Percentiles rank a stretch among this genome's conserved stretches.
These are phyloP conservation scores for Lithobates pipiens DNA, from an alignment of 2,797 vertebrate genomes.

Conservation along the genomic window DNA sequence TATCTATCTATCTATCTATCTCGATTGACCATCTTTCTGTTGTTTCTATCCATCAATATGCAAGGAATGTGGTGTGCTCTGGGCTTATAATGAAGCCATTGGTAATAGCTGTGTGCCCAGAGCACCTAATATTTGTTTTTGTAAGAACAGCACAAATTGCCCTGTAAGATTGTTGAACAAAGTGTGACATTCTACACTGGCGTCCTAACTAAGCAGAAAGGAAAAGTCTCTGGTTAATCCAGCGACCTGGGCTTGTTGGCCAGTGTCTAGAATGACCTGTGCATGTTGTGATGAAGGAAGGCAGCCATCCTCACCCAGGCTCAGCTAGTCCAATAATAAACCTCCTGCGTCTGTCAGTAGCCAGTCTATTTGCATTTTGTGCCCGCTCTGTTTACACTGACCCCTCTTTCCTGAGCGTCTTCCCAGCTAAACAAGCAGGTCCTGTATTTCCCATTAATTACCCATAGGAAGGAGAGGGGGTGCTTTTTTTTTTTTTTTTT, in stretches of 20 bases:
- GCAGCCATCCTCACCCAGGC: constrained; percentile 50
- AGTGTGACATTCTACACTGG: constrained; percentile 48
- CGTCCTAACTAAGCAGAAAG: constrained; percentile 18
- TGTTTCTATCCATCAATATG: background rate
- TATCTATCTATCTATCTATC: background rate
- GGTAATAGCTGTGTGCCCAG: constrained; percentile 28
- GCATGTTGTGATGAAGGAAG: constrained; percentile 59
- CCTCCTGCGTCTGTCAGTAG: constrained; percentile 77
- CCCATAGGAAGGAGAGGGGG: constrained; percentile 45
- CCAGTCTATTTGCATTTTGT: constrained; percentile 76
- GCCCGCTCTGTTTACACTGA: constrained; percentile 76
- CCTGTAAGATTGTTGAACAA: constrained; percentile 24
- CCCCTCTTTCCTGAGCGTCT: constrained; percentile 70
- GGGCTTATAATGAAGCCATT: constrained; percentile 26
- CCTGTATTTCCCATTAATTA: constrained; percentile 69
- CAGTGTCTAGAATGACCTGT: background rate
- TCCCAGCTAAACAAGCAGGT: constrained; percentile 74
- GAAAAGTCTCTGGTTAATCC: constrained; percentile 27
- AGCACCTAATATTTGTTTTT: constrained; percentile 40
- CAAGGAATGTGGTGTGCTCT: constrained; percentile 19
- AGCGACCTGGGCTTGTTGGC: background rate
- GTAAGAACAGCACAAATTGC: constrained; percentile 57
- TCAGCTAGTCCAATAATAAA: constrained; percentile 72
- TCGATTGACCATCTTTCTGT: background rate
- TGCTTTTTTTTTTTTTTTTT: constrained; percentile 26